Percentiles rank a stretch among this genome's conserved stretches.
phyloP scores from a whole-genome alignment of 2,797 vertebrate genomes.

The Mormyrus hasselquistii region DNA sequence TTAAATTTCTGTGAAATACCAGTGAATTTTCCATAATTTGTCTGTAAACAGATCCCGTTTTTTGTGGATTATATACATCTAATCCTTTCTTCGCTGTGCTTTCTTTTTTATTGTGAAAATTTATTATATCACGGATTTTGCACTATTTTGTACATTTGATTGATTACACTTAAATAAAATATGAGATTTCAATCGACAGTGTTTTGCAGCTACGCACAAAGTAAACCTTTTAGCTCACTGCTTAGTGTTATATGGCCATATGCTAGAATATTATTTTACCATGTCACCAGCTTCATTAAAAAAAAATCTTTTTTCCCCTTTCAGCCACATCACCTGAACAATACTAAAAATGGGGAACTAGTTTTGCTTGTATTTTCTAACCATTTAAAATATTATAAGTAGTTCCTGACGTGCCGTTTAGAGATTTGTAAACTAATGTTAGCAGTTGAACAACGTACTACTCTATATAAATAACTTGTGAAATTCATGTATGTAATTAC shows the following conservation, averaged over 20 bases:
- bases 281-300: not conserved
- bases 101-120: constrained; percentile 10
- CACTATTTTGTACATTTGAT: constrained; percentile 12
- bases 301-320: not conserved
- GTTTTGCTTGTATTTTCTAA: not conserved
- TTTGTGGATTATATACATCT: not conserved
- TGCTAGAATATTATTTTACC: not conserved
- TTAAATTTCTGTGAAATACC: not conserved
- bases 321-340: not conserved
- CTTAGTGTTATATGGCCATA: not conserved
- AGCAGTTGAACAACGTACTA: not conserved
- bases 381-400: not conserved
- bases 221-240: not conserved
- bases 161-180: constrained; percentile 5
- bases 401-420: not conserved
- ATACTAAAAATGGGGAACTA: not conserved
- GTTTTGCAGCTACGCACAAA: not conserved
- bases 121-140: not conserved
- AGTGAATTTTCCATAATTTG: not conserved
- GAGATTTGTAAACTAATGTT: not conserved
- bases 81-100: not conserved
- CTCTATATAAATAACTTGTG: not conserved
- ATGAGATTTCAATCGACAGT: not conserved
- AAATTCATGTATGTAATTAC: not conserved
- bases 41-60: not conserved